Conservation (phyloP, 2,888 invertebrate genomes). For the Drosophila flavopinicola region DNA sequence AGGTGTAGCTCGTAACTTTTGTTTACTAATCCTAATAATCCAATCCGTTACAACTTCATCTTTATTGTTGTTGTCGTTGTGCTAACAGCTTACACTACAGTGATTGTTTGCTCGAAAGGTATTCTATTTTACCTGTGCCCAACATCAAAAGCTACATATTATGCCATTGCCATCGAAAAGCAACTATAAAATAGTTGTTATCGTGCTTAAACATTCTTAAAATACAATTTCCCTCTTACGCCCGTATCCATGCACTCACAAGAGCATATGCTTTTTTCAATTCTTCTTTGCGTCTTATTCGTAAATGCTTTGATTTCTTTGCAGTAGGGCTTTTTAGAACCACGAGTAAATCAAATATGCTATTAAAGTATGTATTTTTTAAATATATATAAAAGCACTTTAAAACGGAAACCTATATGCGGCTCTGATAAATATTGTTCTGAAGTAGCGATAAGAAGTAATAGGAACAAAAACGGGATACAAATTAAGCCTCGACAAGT, state of each 20-base stretch:
- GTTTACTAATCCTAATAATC: constrained; percentile 58
- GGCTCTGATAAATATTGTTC: too few species aligned
- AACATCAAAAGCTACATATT: neutral
- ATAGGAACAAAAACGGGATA: too few species aligned
- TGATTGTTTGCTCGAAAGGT: constrained; percentile 59
- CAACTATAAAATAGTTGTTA: neutral
- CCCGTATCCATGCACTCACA: too few species aligned
- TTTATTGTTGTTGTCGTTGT: constrained; percentile 51
- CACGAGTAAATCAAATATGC: too few species aligned
- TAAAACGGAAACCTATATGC: too few species aligned
- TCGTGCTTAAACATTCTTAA: too few species aligned
- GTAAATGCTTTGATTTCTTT: constrained; percentile 13
- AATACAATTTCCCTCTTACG: neutral
- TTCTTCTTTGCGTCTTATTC: constrained; percentile 8
- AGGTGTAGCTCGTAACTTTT: constrained; percentile 21
- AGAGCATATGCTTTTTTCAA: neutral
- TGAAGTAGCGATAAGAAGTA: too few species aligned
- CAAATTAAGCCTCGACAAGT: neutral
- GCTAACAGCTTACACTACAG: constrained; percentile 57
- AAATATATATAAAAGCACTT: too few species aligned
- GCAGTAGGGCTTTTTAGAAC: neutral
- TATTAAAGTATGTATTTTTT: too few species aligned
- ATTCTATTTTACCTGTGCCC: too few species aligned
- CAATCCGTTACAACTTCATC: constrained; percentile 8
- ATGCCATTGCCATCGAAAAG: constrained; percentile 7